Evolutionary conservation across 2,113 vertebrate genomes (phyloP), one percentile per base, ranked within the genome.

Genomic region (Zingel zingel): DNA sequence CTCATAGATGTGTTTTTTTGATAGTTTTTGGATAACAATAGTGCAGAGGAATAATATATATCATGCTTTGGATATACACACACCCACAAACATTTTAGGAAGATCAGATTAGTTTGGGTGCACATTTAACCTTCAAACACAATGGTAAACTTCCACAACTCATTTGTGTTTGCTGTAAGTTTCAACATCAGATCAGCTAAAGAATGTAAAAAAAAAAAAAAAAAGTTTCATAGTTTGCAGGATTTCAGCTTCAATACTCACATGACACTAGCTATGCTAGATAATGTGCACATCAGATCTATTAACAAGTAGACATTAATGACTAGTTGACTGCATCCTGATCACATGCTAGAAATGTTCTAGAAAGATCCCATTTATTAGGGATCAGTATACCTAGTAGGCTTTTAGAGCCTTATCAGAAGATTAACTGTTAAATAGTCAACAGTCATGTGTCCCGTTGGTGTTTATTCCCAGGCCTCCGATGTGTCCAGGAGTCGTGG

Each of bases 401-500:
- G 39, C 51, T n/a, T 53, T 53, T 9, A 59, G 57, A 7, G 6
- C 14, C 15, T 61, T 4, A 19, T 5, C 16, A 21, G 8, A 33
- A 15, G 56, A 25, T 14, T 6, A 27, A 25, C 67, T 53, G n/a
- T 43, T 43, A 7, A 54, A 43, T 33, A 33, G 6, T 33, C 15
- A 0, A 0, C 33, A 50, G 50, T 45, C 23, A 16, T 8, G 10
- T 65, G 6, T 79, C 9, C 33, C 74, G 5, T 59, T 45, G 33
- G 0, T 83, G 43, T 86, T 30, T 81, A n/a, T 67, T 19, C 21
- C 63, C 86, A 99, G 98, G 98, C 97, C 23, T 99, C 98, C 0
- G 98, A 99, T 59, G 98, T 99, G 66, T 99, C 97, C 82, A 95
- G 98, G 83, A 99, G 95, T 91, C 96, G 98, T 74, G 97, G 97